Evolutionary conservation across 2,797 vertebrate species (phyloP).

Genomic region (Eulemur rubriventer): DNA sequence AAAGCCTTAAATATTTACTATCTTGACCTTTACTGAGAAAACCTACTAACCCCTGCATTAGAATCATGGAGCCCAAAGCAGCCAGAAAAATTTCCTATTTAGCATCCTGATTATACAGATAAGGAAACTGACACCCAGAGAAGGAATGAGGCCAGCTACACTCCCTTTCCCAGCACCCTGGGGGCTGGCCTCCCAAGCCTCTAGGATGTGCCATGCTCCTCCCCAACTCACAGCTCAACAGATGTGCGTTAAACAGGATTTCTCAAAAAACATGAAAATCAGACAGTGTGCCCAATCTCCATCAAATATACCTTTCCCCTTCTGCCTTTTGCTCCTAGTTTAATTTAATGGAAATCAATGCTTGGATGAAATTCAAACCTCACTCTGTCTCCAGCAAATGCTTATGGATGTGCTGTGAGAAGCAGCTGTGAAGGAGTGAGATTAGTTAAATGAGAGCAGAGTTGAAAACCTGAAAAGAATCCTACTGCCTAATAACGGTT

Average conservation of each 20-base stretch:
- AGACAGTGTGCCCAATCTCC: not conserved
- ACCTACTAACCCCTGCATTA: not conserved
- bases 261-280: not conserved
- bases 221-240: not conserved
- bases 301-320: not conserved
- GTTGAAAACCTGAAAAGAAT: slow-evolving; percentile 33
- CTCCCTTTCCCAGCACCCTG: not conserved
- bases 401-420: slow-evolving; percentile 22
- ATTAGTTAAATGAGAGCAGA: slow-evolving; percentile 9
- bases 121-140: not conserved
- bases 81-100: not conserved
- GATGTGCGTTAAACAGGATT: not conserved
- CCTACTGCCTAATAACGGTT: slow-evolving; percentile 25
- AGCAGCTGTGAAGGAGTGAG: not conserved
- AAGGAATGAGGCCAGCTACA: rapidly evolving
- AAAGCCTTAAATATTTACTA: not conserved
- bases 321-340: not conserved
- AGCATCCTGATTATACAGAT: not conserved
- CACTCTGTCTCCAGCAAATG: slow-evolving; percentile 12
- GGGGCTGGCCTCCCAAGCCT: too few species aligned
- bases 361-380: slow-evolving; percentile 43
- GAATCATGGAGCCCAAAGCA: not conserved
- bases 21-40: not conserved
- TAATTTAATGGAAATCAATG: slow-evolving; percentile 53
- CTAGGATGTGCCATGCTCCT: not conserved